Base-by-base conservation (phyloP, 2,113 vertebrate genomes). In the Corythoichthys haematopterus region DNA sequence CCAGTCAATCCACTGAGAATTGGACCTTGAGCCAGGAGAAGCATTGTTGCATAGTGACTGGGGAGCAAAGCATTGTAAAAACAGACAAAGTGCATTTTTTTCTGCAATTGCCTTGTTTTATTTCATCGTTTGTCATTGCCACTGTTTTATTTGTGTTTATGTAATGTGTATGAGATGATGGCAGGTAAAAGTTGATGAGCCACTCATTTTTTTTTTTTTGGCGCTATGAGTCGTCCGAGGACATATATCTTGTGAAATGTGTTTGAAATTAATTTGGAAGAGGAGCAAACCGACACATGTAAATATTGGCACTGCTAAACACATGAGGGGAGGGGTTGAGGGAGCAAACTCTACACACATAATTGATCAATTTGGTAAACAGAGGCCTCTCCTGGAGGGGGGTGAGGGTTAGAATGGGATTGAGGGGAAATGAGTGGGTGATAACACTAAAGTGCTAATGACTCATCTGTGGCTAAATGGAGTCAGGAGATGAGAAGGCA, bases 321-420 rank as follows among this genome's bases (percentile, higher is more conserved):
- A 46, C 40, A 62, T 14, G 20, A 62, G 66, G 66, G 70, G 66
- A 76, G 79, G 74, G 67, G 75, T 66, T 74, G 76, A 78, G 79
- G 78, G 76, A 77, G 72, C 53, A 71, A 80, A 82, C 69, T 84
- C 83, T 33, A 79, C 66, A 78, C 83, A 83, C 79, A 71, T 90
- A 87, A 90, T 87, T 88, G 87, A 88, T 88, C 81, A 86, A 90
- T 88, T 88, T 84, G 78, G 85, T 84, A 87, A 86, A 89, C 85
- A 84, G 76, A 74, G 81, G 79, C 76, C 53, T 28, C 76, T 83
- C 65, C 63, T 77, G 69, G 48, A 66, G 48, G 43, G 73, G 43
- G 75, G 57, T 65, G 74, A 28, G 10, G 63, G 20, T 12, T 6
- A 6, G 33, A 65, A 68, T 57, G 63, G 43, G 64, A 68, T 38